Percentiles rank a stretch among this genome's conserved stretches.
These are phyloP conservation scores for Potorous gilbertii DNA, from an alignment of 2,797 vertebrate genomes.

Conservation along the genomic window DNA sequence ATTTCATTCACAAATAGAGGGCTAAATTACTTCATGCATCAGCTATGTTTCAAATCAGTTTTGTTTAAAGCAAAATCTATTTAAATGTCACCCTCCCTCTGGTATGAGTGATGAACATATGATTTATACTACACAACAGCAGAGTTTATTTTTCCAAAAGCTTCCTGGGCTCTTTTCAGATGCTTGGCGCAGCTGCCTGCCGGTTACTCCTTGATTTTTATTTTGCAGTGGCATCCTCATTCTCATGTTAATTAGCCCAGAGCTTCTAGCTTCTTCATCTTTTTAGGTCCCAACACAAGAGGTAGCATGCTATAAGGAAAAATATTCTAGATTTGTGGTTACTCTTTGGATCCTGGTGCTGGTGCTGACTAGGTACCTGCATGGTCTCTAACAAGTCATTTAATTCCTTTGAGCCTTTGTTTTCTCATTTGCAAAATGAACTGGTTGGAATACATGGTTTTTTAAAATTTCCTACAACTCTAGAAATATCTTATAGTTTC, in stretches of 20 bases:
- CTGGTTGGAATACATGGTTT: background rate
- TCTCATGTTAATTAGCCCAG: background rate
- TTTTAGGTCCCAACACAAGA: background rate
- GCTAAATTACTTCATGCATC: background rate
- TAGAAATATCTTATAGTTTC: background rate
- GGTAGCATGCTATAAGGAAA: background rate
- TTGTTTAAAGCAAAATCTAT: background rate
- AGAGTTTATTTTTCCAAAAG: background rate
- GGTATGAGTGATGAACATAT: background rate
- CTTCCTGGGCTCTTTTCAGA: background rate
- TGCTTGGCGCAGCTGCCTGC: background rate
- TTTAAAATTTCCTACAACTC: background rate
- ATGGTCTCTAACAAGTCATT: background rate
- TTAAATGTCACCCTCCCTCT: background rate
- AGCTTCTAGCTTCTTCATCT: background rate
- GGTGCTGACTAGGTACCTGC: background rate
- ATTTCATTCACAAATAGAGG: background rate
- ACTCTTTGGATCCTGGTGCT: background rate
- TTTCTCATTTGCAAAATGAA: background rate
- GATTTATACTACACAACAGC: background rate
- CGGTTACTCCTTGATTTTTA: background rate
- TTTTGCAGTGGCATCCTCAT: background rate
- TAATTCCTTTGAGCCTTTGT: background rate
- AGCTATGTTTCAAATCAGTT: background rate
- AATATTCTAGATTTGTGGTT: background rate